These are phyloP conservation scores for Dorcus hopei DNA, from an alignment of 2,888 invertebrate species.

Conservation along the genomic window DNA sequence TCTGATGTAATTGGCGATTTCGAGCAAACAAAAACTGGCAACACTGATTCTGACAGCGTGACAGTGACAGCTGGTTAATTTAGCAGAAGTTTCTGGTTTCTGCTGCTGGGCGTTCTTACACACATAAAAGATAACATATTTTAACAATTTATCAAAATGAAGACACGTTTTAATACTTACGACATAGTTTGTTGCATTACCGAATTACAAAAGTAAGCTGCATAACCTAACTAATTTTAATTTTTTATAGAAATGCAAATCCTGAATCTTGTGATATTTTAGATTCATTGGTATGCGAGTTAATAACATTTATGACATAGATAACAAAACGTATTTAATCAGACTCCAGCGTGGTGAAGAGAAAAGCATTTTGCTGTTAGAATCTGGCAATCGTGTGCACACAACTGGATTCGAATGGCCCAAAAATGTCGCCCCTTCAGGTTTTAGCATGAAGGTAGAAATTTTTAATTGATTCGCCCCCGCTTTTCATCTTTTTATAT, in stretches of 20 bases:
- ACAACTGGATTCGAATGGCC: constrained; percentile 98
- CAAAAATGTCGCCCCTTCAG: constrained; percentile 91
- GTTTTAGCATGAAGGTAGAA: constrained; percentile 93
- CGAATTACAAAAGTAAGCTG: constrained; percentile 77
- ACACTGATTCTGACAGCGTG: no score
- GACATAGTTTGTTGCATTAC: constrained; percentile 87
- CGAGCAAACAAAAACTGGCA: no score
- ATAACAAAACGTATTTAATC: constrained; percentile 93
- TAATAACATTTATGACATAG: constrained; percentile 96
- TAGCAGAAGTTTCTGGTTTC: not conserved
- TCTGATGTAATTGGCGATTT: no score
- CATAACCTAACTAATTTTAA: not conserved
- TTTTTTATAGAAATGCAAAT: not conserved
- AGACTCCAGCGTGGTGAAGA: constrained; percentile 80
- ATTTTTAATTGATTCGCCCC: not conserved
- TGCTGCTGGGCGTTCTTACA: not conserved
- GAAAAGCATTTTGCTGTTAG: constrained; percentile 84
- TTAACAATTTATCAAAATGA: constrained; percentile 63
- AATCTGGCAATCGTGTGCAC: constrained; percentile 93
- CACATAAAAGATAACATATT: constrained; percentile 2
- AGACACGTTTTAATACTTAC: constrained; percentile 87
- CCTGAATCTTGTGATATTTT: constrained; percentile 28
- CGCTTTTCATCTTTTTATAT: not conserved
- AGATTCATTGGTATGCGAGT: constrained; percentile 90
- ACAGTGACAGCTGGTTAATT: not conserved